phyloP scores from a whole-genome alignment of 2,113 vertebrate genomes.

The Anoplopoma fimbria region DNA sequence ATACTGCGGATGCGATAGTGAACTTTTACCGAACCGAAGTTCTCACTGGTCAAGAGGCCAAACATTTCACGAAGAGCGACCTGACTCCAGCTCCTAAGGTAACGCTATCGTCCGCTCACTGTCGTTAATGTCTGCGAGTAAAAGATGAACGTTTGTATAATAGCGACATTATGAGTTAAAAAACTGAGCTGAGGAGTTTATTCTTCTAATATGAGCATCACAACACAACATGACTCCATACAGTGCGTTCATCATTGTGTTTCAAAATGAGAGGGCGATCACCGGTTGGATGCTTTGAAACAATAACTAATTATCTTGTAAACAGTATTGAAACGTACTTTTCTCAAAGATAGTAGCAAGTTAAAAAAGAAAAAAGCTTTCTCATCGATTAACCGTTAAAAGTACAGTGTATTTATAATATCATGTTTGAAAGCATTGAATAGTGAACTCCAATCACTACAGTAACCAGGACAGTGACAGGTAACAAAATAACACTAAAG shows the following conservation, averaged over 20 bases:
- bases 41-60: constrained; percentile 82
- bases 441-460: too few relatives aligned
- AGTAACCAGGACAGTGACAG: too few relatives aligned
- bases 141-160: background rate
- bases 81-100: constrained; percentile 83
- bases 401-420: too few relatives aligned
- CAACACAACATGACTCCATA: background rate
- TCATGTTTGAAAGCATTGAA: too few relatives aligned
- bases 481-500: too few relatives aligned
- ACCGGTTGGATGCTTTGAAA: background rate
- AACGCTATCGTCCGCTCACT: constrained; percentile 55
- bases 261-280: background rate
- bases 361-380: too few relatives aligned
- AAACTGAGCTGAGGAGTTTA: background rate
- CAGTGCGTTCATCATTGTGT: background rate
- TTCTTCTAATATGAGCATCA: background rate
- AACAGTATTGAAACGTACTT: background rate
- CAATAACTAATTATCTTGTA: background rate
- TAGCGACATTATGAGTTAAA: background rate
- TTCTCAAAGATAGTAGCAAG: background rate
- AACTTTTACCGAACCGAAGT: constrained; percentile 81
- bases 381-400: too few relatives aligned
- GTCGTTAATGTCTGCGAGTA: background rate
- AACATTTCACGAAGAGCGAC: constrained; percentile 83
- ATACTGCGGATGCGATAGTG: constrained; percentile 79